These are phyloP conservation scores for Drosophila borborema DNA, from an alignment of 2,888 invertebrate genomes.

Conservation along the genomic window DNA sequence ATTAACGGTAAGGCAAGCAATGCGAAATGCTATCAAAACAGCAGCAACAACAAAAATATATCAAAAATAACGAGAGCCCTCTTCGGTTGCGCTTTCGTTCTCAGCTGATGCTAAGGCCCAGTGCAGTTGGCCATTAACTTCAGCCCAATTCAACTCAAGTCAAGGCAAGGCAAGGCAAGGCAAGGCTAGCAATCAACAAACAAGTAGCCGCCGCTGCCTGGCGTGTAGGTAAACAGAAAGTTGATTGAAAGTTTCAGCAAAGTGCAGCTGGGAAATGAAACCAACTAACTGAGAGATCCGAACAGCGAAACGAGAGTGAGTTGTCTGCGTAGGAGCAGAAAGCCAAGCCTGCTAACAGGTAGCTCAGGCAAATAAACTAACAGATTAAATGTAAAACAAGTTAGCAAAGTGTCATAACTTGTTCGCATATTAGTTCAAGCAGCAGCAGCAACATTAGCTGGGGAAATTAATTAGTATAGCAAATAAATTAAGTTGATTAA, in stretches of 20 bases:
- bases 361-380: conserved; percentile 37
- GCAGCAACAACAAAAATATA: conserved; percentile 4
- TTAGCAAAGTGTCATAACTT: conserved; percentile 34
- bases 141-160: conserved; percentile 19
- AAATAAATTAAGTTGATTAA: conserved; percentile 1
- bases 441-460: background rate
- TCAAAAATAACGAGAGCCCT: conserved; percentile 33
- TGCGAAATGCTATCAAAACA: conserved; percentile 42
- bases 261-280: conserved; percentile 56
- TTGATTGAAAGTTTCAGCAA: conserved; percentile 72
- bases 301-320: conserved; percentile 33
- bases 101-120: conserved; percentile 40
- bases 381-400: conserved; percentile 46
- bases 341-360: conserved; percentile 27
- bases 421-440: conserved; percentile 11
- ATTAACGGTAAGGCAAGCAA: conserved; percentile 59
- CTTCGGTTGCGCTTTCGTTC: conserved; percentile 51
- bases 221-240: conserved; percentile 69
- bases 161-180: conserved; percentile 1
- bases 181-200: conserved; percentile 52
- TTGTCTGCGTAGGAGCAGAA: conserved; percentile 29
- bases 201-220: conserved; percentile 45
- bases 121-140: conserved; percentile 56
- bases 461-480: conserved; percentile 6
- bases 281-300: conserved; percentile 18